Percentiles rank a stretch among this genome's conserved stretches.
Evolutionary conservation across 1,140 invertebrate species (phyloP).

Genomic region (Gryllus bimaculatus): DNA sequence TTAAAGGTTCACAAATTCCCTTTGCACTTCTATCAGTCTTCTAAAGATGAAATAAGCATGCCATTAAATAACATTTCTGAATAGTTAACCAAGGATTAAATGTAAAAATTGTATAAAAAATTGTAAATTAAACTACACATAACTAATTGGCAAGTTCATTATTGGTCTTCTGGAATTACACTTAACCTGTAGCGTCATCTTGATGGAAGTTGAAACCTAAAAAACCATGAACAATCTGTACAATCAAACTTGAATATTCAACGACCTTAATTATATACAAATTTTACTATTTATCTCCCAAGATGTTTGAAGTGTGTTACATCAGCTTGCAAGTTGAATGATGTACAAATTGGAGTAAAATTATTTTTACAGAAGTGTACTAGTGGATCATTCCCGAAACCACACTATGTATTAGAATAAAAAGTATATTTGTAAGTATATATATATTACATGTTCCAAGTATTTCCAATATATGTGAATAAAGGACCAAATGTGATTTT

Average conservation of each 20-base stretch:
- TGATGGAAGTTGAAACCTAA: background rate
- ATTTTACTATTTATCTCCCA: background rate
- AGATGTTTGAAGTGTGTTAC: background rate
- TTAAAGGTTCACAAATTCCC: slow-evolving; percentile 2
- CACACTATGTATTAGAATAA: background rate
- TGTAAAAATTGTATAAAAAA: background rate
- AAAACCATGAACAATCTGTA: background rate
- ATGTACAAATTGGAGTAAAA: too few species aligned
- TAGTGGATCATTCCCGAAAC: background rate
- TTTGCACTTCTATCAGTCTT: too few species aligned
- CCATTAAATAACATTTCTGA: too few species aligned
- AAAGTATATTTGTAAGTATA: background rate
- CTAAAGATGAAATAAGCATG: too few species aligned
- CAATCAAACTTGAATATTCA: background rate
- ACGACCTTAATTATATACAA: background rate
- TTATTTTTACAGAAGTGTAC: too few species aligned
- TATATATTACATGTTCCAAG: background rate
- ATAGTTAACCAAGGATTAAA: too few species aligned
- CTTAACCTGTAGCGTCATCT: background rate
- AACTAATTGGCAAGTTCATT: background rate
- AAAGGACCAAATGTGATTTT: too few species aligned
- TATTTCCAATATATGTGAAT: too few species aligned
- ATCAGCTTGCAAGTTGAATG: background rate
- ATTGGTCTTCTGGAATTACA: background rate
- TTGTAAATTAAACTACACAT: background rate